Evolutionary conservation across 2,888 invertebrate genomes (phyloP).

Genomic region (Elmis aenea): DNA sequence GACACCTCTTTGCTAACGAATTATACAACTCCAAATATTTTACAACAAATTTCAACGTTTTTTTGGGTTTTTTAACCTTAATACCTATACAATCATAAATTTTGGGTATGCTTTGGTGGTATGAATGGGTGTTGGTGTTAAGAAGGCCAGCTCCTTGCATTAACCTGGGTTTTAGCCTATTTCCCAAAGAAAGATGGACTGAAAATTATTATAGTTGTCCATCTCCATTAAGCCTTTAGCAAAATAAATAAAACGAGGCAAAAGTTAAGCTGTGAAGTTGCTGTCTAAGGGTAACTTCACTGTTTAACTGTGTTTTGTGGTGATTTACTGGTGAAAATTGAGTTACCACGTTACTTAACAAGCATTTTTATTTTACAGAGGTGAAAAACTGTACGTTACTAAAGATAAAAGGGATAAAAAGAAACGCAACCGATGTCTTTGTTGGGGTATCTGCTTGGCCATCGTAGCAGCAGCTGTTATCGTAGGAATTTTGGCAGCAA

Average conservation of each 20-base stretch:
- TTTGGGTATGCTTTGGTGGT: slow-evolving; percentile 34
- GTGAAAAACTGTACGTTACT: slow-evolving; percentile 77
- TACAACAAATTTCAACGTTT: too few species aligned
- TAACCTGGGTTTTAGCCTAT: slow-evolving; percentile 11
- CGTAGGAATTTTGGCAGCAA: slow-evolving; percentile 68
- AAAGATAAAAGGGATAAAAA: slow-evolving; percentile 71
- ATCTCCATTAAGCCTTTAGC: too few species aligned
- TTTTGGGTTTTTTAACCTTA: too few species aligned
- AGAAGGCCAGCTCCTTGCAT: slow-evolving; percentile 20
- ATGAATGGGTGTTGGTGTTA: slow-evolving; percentile 37
- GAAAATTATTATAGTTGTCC: neutral
- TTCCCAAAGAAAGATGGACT: neutral
- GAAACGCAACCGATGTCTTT: slow-evolving; percentile 59
- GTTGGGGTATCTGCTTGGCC: slow-evolving; percentile 65
- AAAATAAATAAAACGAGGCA: too few species aligned
- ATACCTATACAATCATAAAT: too few species aligned
- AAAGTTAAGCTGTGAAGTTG: too few species aligned
- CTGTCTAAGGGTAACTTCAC: too few species aligned
- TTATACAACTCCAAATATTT: too few species aligned
- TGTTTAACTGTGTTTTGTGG: too few species aligned
- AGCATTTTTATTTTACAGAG: slow-evolving; percentile 54
- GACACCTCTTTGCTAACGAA: too few species aligned
- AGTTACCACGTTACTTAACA: neutral
- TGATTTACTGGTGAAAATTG: neutral
- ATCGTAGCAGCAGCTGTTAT: slow-evolving; percentile 62